Percentiles rank a stretch among this genome's conserved stretches.
phyloP scores from a whole-genome alignment of 2,113 vertebrate species.

The Oncorhynchus tshawytscha region DNA sequence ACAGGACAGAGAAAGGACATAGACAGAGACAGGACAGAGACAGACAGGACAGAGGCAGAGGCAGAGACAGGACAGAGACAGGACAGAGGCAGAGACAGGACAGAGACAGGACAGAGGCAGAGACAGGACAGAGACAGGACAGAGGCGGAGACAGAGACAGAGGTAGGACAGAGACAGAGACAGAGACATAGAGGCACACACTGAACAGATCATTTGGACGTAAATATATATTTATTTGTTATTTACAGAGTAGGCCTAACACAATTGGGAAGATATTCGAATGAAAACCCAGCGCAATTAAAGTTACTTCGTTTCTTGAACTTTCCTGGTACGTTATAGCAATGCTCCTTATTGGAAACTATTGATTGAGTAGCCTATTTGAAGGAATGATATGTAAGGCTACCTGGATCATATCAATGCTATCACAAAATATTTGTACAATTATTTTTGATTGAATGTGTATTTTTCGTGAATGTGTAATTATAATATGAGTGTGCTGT shows the following conservation, averaged over 20 bases:
- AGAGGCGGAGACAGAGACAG: too few relatives aligned
- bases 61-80: too few relatives aligned
- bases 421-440: not conserved
- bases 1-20: not conserved
- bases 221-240: constrained; percentile 26
- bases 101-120: too few relatives aligned
- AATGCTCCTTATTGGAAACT: too few relatives aligned
- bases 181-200: not conserved
- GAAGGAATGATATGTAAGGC: too few relatives aligned
- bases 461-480: constrained; percentile 2
- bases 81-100: not conserved
- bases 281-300: constrained; percentile 32
- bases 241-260: constrained; percentile 22
- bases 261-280: not conserved
- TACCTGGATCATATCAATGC: not conserved
- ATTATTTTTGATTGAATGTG: not conserved
- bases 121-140: too few relatives aligned
- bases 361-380: too few relatives aligned
- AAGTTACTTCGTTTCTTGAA: constrained; percentile 27
- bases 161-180: too few relatives aligned
- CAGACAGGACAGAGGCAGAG: too few relatives aligned
- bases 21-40: too few relatives aligned
- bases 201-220: constrained; percentile 34
- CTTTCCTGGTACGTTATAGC: constrained; percentile 56
- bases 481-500: constrained; percentile 15